Evolutionary conservation across 2,888 invertebrate species (phyloP).

Genomic region (Anthoptus insignis): DNA sequence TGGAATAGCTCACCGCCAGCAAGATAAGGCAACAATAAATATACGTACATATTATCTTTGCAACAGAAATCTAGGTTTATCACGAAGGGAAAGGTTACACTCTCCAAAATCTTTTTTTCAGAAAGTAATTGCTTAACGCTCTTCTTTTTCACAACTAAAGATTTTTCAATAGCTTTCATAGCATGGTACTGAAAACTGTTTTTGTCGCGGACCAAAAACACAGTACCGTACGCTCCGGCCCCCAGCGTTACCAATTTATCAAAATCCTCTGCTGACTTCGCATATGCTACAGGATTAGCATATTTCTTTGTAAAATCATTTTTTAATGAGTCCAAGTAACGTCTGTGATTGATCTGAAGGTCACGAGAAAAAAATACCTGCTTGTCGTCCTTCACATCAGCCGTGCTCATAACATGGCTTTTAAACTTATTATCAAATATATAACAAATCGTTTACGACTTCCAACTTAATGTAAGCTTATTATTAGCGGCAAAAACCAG

Average conservation of each 20-base stretch:
- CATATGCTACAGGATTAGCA: slow-evolving; percentile 47
- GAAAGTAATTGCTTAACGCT: slow-evolving; percentile 93
- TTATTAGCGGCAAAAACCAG: background rate
- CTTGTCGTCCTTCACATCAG: slow-evolving; percentile 53
- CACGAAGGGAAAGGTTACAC: slow-evolving; percentile 94
- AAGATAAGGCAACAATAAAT: slow-evolving; percentile 93
- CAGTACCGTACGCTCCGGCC: slow-evolving; percentile 95
- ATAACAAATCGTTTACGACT: background rate
- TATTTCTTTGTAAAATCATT: slow-evolving; percentile 62
- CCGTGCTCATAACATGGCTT: slow-evolving; percentile 44
- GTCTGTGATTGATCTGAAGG: slow-evolving; percentile 60
- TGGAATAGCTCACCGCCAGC: slow-evolving; percentile 95
- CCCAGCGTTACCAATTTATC: slow-evolving; percentile 92
- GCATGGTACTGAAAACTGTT: slow-evolving; percentile 89
- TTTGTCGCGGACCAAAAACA: slow-evolving; percentile 90
- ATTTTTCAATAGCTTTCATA: slow-evolving; percentile 95
- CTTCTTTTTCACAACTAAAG: slow-evolving; percentile 92
- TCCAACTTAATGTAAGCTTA: slow-evolving; percentile 17
- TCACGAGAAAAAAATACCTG: slow-evolving; percentile 55
- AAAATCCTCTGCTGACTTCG: slow-evolving; percentile 86
- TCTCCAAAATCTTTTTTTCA: slow-evolving; percentile 95
- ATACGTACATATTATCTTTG: slow-evolving; percentile 94
- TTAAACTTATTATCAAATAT: slow-evolving; percentile 17
- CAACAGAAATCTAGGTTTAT: slow-evolving; percentile 92
- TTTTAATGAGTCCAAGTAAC: slow-evolving; percentile 66